Evolutionary conservation across 2,888 invertebrate genomes (phyloP), one percentile per base, ranked within the genome.

Genomic region (Mesodorylaimus sp.): DNA sequence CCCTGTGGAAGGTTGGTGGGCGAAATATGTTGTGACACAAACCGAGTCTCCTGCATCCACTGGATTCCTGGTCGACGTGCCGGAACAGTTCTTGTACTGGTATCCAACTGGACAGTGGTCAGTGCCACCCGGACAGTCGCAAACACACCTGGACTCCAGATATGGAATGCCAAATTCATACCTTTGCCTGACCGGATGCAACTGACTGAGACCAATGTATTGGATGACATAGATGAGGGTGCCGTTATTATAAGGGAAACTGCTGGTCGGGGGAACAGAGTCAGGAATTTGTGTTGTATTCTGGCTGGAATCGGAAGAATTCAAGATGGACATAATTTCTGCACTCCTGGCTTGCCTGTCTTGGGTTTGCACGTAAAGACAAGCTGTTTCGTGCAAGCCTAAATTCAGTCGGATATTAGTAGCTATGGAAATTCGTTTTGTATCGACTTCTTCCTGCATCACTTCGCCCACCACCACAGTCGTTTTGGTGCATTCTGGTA

Each of bases 21-120:
- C 51, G n/a, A 53, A 51, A 45, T 57, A 57, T 7, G 60, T 61
- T 7, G 58, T 54, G 47, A 60, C 60, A 50, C 60, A 60, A 25
- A 41, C 36, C 5, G 24, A 24, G n/a, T 45, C 24, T 24, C 10
- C 10, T 13, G 32, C 32, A 32, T 16, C 10, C 32, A 16, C 16
- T 32, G 32, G 32, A 10, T 32, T 32, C n/a, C n/a, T n/a, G n/a
- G n/a, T n/a, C n/a, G n/a, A n/a, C n/a, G n/a, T n/a, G n/a, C n/a
- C n/a, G n/a, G n/a, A n/a, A 24, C 37, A 25, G 21, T 57, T 54
- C 50, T 61, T 58, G 39, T 61, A 56, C 45, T 60, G 57, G 27
- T 57, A 53, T n/a, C 60, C 54, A 25, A 59, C 25, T 28, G 45
- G 42, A 50, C 61, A 61, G 38, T 56, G 58, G 3, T 51, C 39